phyloP scores from a whole-genome alignment of 2,113 vertebrate genomes.

The Harpagus bidentatus region DNA sequence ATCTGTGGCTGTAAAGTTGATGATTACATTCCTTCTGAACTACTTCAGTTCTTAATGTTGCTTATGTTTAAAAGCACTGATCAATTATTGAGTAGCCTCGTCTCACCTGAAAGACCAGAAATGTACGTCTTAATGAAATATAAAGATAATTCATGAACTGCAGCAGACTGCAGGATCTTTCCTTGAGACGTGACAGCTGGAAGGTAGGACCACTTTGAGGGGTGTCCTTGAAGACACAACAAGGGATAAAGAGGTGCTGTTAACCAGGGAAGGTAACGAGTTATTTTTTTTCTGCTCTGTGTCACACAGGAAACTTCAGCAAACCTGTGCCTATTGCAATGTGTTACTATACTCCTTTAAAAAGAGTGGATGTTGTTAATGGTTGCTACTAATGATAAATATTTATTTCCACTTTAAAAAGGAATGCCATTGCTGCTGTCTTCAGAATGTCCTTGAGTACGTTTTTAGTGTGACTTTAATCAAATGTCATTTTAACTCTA shows the following conservation, averaged over 20 bases:
- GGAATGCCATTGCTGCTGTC: not conserved
- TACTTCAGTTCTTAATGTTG: not conserved
- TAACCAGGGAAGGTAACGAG: not conserved
- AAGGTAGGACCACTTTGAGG: not conserved
- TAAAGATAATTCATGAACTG: not conserved
- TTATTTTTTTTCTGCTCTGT: not conserved
- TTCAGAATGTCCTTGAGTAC: conserved; percentile 62
- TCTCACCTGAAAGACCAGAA: not conserved
- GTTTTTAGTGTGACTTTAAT: conserved; percentile 58
- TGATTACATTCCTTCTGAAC: not conserved
- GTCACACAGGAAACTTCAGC: not conserved
- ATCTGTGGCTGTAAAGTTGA: not conserved
- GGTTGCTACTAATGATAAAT: not conserved
- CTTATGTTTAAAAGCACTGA: not conserved
- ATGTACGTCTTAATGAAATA: not conserved
- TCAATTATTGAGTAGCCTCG: not conserved
- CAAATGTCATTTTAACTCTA: conserved; percentile 62
- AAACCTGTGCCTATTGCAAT: too few relatives aligned
- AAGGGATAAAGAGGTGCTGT: not conserved
- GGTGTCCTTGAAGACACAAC: not conserved
- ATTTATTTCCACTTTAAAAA: conserved; percentile 30
- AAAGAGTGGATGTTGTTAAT: not conserved
- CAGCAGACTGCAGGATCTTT: not conserved
- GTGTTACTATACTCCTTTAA: not conserved
- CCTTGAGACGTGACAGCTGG: not conserved